These are phyloP conservation scores for Sebastes kiyomatsui DNA, from an alignment of 2,797 vertebrate genomes.

Conservation along the genomic window DNA sequence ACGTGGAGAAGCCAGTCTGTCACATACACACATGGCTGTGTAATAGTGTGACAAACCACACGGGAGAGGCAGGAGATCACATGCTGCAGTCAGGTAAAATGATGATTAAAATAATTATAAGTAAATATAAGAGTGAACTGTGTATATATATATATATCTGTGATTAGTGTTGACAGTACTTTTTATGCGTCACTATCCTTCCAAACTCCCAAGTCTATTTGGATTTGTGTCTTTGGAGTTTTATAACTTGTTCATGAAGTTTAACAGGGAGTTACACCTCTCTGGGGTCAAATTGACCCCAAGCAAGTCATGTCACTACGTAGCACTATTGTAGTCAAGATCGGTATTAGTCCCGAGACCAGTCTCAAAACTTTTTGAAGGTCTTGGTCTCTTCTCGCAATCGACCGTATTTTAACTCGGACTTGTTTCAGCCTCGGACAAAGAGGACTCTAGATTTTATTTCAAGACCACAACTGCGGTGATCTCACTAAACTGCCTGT, in stretches of 20 bases:
- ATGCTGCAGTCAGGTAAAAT: conserved; percentile 13
- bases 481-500: no score
- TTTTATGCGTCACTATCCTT: neutral
- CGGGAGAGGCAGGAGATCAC: neutral
- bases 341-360: no score
- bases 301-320: neutral
- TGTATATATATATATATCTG: neutral
- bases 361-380: no score
- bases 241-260: neutral
- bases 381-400: no score
- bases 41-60: neutral
- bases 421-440: accelerated
- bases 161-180: neutral
- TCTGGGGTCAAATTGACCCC: neutral
- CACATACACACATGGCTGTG: neutral
- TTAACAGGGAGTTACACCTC: neutral
- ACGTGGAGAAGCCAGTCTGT: neutral
- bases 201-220: neutral
- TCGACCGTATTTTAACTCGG: no score
- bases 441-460: no score
- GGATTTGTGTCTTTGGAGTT: neutral
- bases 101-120: neutral
- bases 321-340: no score
- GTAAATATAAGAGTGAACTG: neutral
- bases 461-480: no score